Evolutionary conservation across 2,888 invertebrate species (phyloP), one percentile per base, ranked within the genome.

Genomic region (Rhamnusium bicolor): DNA sequence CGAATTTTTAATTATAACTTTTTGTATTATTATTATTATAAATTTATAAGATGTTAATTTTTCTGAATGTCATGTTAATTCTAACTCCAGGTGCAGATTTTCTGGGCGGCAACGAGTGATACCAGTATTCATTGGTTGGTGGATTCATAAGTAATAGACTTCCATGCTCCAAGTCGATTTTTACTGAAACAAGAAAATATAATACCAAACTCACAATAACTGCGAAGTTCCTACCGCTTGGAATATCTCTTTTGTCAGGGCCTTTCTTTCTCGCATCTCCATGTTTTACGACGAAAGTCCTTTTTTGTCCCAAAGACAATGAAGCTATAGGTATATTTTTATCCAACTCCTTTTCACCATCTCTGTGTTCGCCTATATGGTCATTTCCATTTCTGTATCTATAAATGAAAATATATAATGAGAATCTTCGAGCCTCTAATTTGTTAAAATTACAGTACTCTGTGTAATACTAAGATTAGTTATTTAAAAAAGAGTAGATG

Each of bases 321-420:
- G 94, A 94, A 2, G 93, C 93, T 79, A 94, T 94, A 0, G 94
- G 92, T 56, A 88, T 89, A 2, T 86, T 85, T 7, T 88, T 88
- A 80, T 92, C 92, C 72, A 94, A 87, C 76, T 93, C 93, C 10
- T 90, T 90, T 87, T 94, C 94, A 81, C 92, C 92, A 83, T 94
- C 94, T 82, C 92, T 89, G 81, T 94, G 94, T 81, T 93, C 93
- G 8, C 94, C 93, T 86, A 94, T 93, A 79, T 93, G 91, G 84
- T 94, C 93, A 49, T 86, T 85, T 10, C 94, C 94, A 87, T 93
- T 90, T 83, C 91, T 89, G 82, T 94, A 94, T 85, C 93, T 94
- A 80, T 8, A 6, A 79, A 73, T 24, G 24, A 24, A 24, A 24
- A 24, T 24, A 24, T 6, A 24, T 24, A 24, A 5, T 19, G 3